Base-by-base conservation (phyloP, 1,140 invertebrate species). In the Oscheius sp. region DNA sequence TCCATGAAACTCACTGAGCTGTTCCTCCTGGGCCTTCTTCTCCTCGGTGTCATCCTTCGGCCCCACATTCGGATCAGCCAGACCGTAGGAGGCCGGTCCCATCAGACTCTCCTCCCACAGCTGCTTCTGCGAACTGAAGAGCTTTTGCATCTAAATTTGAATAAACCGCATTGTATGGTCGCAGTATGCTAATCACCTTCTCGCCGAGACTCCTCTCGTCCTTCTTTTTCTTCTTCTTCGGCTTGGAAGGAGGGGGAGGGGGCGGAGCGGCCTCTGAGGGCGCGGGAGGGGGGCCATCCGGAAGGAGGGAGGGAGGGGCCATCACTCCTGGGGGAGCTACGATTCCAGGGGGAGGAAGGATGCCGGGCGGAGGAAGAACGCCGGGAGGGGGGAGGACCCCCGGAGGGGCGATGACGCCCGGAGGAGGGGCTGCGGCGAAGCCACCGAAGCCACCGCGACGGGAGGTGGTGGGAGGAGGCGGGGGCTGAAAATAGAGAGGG, bases 221-320 rank as follows among this genome's bases (percentile, higher is more conserved):
- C 18, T 68, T 36, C 36, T 80, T 79, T 55, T 80, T 68, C 4
- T 49, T 68, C 49, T 79, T 75, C 45, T 55, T 55, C 49, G 7
- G 49, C 49, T 23, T 55, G n/a, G n/a, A n/a, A n/a, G n/a, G n/a
- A n/a, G n/a, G n/a, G n/a, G n/a, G n/a, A 0, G 42, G 42, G 0
- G 42, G 42, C 42, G 18, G 42, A 45, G 23, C 42, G 42, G 23
- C 42, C 42, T 45, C 23, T 15, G 23, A 15, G 42, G 23, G 42
- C 18, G 15, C 42, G 18, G 42, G 42, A 45, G 42, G 0, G 23
- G 42, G 42, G 0, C 23, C 23, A 23, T 45, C 23, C 15, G 42
- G 42, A 45, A 23, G 15, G 42, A n/a, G n/a, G n/a, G n/a, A n/a
- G n/a, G n/a, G n/a, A n/a, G n/a, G n/a, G n/a, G 38, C 10, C n/a